phyloP scores from a whole-genome alignment of 2,113 vertebrate species.

The Oryzias woworae region DNA sequence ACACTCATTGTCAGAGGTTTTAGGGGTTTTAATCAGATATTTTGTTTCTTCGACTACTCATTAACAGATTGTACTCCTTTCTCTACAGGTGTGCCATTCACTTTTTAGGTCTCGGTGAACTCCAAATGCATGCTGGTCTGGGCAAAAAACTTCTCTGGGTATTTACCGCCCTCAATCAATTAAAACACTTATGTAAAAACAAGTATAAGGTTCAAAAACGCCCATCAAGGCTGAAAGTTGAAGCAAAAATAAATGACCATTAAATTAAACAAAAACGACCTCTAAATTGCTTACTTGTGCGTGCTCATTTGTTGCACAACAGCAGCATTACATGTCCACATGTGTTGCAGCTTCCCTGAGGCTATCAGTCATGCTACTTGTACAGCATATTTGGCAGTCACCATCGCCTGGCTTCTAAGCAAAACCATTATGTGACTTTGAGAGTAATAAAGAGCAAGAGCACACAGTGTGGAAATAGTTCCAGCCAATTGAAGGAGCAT shows the following conservation, averaged over 20 bases:
- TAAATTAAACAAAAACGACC: not conserved
- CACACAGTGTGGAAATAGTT: slow-evolving; percentile 30
- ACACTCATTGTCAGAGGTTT: slow-evolving; percentile 43
- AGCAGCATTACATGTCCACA: not conserved
- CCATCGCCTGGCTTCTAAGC: slow-evolving; percentile 8
- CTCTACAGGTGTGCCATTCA: slow-evolving; percentile 42
- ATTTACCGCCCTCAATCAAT: not conserved
- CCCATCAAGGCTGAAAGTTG: too few species aligned
- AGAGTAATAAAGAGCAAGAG: slow-evolving; percentile 32
- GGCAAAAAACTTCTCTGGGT: not conserved
- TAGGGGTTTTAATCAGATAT: slow-evolving; percentile 47
- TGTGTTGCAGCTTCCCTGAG: slow-evolving; percentile 11
- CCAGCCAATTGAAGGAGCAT: slow-evolving; percentile 32
- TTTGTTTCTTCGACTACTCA: slow-evolving; percentile 63
- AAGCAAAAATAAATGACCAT: too few species aligned
- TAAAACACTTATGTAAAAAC: not conserved
- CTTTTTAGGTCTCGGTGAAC: slow-evolving; percentile 6
- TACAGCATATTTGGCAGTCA: slow-evolving; percentile 23
- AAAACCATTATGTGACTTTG: slow-evolving; percentile 29
- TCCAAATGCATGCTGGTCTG: not conserved
- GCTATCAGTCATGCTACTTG: slow-evolving; percentile 21
- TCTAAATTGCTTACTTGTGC: not conserved
- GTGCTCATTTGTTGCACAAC: slow-evolving; percentile 14
- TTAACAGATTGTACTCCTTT: slow-evolving; percentile 60
- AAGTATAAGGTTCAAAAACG: too few species aligned